A percentile compares a stretch with the other conserved stretches of the same genome.
Evolutionary conservation across 2,797 vertebrate species (phyloP).

Genomic region (Gymnoscopelus microlampas): DNA sequence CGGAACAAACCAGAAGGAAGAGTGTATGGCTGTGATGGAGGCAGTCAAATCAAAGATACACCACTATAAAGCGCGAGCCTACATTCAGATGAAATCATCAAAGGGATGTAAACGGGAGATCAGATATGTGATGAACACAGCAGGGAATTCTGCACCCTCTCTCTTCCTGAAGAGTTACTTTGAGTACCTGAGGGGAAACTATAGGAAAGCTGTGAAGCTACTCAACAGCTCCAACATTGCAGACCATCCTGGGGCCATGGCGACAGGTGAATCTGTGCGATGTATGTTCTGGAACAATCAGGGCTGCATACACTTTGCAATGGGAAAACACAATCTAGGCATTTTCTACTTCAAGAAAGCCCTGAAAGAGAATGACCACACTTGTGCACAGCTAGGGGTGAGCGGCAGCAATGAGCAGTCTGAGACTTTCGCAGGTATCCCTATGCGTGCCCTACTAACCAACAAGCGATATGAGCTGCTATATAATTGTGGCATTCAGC

Average conservation of each 20-base stretch:
- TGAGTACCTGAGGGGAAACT: slow-evolving; percentile 98
- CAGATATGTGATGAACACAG: slow-evolving; percentile 99
- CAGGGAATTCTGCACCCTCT: slow-evolving; percentile 95
- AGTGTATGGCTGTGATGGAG: slow-evolving; percentile 89
- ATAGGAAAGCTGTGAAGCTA: slow-evolving; percentile 96
- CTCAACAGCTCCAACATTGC: slow-evolving; percentile 97
- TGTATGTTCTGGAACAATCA: slow-evolving; percentile 99
- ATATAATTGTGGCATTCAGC: slow-evolving; percentile 97
- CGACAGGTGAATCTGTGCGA: slow-evolving; percentile 96
- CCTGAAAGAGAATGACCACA: slow-evolving; percentile 95
- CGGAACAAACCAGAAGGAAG: slow-evolving; percentile 86
- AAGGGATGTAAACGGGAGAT: slow-evolving; percentile 99
- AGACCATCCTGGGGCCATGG: slow-evolving; percentile 95
- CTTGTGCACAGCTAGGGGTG: slow-evolving; percentile 89
- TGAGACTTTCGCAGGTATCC: slow-evolving; percentile 93
- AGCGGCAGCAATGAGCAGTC: slow-evolving; percentile 85
- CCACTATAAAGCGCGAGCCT: slow-evolving; percentile 98
- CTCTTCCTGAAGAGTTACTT: slow-evolving; percentile 99
- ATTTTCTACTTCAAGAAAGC: slow-evolving; percentile 99
- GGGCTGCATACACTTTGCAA: slow-evolving; percentile 98
- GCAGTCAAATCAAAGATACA: slow-evolving; percentile 96
- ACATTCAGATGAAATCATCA: slow-evolving; percentile 98
- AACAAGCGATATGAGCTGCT: slow-evolving; percentile 97
- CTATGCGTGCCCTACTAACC: slow-evolving; percentile 94
- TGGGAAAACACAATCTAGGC: slow-evolving; percentile 98